Percentiles rank a stretch among this genome's conserved stretches.
These are phyloP conservation scores for Galleria mellonella DNA, from an alignment of 1,140 invertebrate genomes.

Conservation along the genomic window DNA sequence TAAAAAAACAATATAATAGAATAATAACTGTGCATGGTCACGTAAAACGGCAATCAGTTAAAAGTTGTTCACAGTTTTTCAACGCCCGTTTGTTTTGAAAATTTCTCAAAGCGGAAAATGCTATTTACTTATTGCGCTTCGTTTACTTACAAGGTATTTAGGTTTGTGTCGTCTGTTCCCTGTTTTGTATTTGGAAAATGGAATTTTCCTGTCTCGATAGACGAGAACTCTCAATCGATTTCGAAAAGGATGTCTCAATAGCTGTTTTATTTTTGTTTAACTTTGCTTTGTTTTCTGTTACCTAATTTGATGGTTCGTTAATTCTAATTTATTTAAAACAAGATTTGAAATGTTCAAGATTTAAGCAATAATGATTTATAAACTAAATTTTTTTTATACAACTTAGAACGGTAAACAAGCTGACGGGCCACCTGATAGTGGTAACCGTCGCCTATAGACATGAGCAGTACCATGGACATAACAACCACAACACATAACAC, in stretches of 20 bases:
- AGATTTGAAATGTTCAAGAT: too few relatives aligned
- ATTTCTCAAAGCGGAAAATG: slow-evolving; percentile 54
- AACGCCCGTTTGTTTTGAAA: slow-evolving; percentile 56
- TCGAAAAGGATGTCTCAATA: slow-evolving; percentile 45
- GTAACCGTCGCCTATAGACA: too few relatives aligned
- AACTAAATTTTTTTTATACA: too few relatives aligned
- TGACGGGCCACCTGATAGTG: too few relatives aligned
- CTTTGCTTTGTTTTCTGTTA: slow-evolving; percentile 10
- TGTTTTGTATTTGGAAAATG: slow-evolving; percentile 65
- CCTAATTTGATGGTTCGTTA: background rate
- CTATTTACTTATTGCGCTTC: slow-evolving; percentile 69
- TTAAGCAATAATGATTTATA: too few relatives aligned
- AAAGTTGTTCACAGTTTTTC: slow-evolving; percentile 59
- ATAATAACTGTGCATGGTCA: background rate
- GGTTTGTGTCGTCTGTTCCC: slow-evolving; percentile 56
- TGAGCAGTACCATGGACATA: too few relatives aligned
- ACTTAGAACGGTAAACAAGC: too few relatives aligned
- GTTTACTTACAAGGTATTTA: slow-evolving; percentile 71
- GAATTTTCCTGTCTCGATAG: slow-evolving; percentile 61
- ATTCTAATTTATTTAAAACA: too few relatives aligned
- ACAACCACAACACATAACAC: too few relatives aligned
- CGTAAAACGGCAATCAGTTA: slow-evolving; percentile 39
- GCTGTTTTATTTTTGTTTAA: slow-evolving; percentile 37
- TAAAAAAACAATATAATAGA: too few relatives aligned
- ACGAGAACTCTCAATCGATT: slow-evolving; percentile 59